Evolutionary conservation across 2,888 invertebrate genomes (phyloP).

Genomic region (Vannuccia rotundouncinata): DNA sequence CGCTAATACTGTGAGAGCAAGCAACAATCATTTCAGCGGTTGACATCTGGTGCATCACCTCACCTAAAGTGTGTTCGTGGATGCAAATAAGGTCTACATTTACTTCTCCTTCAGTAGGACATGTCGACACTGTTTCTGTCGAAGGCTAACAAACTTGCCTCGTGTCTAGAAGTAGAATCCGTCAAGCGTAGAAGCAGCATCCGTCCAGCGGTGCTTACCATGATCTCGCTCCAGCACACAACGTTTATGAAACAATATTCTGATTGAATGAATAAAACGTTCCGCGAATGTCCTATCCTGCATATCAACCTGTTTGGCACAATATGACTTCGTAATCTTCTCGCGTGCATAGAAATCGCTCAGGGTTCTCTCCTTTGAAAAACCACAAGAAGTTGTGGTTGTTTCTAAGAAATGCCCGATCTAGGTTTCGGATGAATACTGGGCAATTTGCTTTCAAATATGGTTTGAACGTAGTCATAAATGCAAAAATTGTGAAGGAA

Average conservation of each 20-base stretch:
- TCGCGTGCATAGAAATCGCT: neutral
- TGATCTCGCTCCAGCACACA: neutral
- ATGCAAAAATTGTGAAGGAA: neutral
- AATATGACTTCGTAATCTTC: neutral
- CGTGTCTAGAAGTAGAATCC: neutral
- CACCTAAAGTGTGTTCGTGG: neutral
- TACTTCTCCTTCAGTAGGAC: neutral
- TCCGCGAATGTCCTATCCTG: neutral
- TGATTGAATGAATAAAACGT: neutral
- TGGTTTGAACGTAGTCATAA: neutral
- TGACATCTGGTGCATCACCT: neutral
- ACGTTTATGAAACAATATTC: neutral
- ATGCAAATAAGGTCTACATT: neutral
- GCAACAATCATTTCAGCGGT: neutral
- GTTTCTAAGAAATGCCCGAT: neutral
- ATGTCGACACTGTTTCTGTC: neutral
- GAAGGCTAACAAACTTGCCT: neutral
- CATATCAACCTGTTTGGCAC: neutral
- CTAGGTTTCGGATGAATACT: neutral
- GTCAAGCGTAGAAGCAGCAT: neutral
- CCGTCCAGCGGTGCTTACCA: too few species aligned
- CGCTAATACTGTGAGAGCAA: neutral
- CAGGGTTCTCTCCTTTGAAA: neutral
- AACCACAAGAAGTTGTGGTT: neutral
- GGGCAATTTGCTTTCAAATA: neutral